Base-by-base conservation (phyloP, 1,140 invertebrate genomes). In the Meloidogyne chitwoodi region DNA sequence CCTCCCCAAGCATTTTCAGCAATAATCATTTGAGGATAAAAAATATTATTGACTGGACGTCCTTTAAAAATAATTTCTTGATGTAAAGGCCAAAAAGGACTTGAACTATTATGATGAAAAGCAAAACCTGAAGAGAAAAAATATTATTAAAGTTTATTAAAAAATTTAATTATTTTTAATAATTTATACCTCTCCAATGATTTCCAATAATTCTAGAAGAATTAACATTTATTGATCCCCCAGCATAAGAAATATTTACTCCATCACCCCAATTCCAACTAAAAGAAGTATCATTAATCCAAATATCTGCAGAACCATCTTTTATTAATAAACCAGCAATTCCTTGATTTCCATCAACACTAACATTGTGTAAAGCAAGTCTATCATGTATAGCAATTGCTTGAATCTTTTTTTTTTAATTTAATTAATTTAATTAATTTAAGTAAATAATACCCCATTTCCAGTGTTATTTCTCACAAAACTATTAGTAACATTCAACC, bases 401-500 rank as follows among this genome's bases (percentile, higher is more conserved):
- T 56, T 78, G 56, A 22, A 77, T 72, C 68, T 70, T 19, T 24
- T 70, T 19, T 24, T 24, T 11, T 27, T n/a, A n/a, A 26, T 22
- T 62, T 27, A 64, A 72, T 16, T 26, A 22, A 24, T n/a, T 22
- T 27, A 65, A 24, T 22, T 22, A 61, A 38, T 26, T 75, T 5
- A 34, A 83, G 62, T 66, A 12, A 61, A 22, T 61, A 48, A 19
- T 62, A 83, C 91, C 31, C 96, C 96, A 88, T 95, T 92, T 0
- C 96, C 96, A 83, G 92, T 91, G 87, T 99, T 99, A 80, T 94
- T 92, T 0, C 91, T 92, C 56, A 99, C 93, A 82, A 92, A 90
- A 77, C 93, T 94, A 79, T 92, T 91, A 6, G 94, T 96, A 2
- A 99, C 90, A 83, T 98, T 94, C 0, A 98, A 91, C 84, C 95